A percentile compares a stretch with the other conserved stretches of the same genome.
Evolutionary conservation across 1,140 invertebrate species (phyloP).

Genomic region (Temnothorax nylanderi): DNA sequence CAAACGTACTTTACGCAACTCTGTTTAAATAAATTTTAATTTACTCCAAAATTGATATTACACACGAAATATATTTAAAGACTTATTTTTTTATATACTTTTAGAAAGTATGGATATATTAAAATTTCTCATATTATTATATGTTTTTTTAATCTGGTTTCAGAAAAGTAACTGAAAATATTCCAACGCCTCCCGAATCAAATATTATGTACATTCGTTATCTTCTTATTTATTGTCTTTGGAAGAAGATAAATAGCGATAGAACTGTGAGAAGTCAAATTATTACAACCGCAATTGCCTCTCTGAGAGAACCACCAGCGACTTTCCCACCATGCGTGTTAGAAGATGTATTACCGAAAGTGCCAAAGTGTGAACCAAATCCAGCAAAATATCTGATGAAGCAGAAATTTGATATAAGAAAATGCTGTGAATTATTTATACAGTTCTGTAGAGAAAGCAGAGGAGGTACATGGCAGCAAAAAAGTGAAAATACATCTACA

Average conservation of each 20-base stretch:
- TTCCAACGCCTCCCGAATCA: slow-evolving; percentile 76
- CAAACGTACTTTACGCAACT: background rate
- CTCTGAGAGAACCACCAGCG: slow-evolving; percentile 74
- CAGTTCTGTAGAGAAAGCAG: slow-evolving; percentile 73
- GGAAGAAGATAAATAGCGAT: slow-evolving; percentile 81
- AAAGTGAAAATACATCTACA: slow-evolving; percentile 47
- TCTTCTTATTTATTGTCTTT: slow-evolving; percentile 81
- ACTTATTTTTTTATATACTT: slow-evolving; percentile 2
- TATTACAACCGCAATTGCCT: slow-evolving; percentile 74
- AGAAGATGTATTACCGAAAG: slow-evolving; percentile 79
- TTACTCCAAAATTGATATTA: background rate
- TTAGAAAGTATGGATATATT: background rate
- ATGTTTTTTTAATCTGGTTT: slow-evolving; percentile 49
- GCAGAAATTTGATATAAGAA: slow-evolving; percentile 81
- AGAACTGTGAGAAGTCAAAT: slow-evolving; percentile 77
- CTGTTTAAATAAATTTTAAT: background rate
- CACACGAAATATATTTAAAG: background rate
- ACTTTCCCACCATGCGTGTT: slow-evolving; percentile 71
- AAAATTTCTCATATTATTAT: slow-evolving; percentile 14
- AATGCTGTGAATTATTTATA: slow-evolving; percentile 80
- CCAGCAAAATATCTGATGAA: slow-evolving; percentile 78
- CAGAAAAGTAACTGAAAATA: slow-evolving; percentile 81
- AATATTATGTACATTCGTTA: slow-evolving; percentile 81
- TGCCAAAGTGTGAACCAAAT: slow-evolving; percentile 78
- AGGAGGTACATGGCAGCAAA: slow-evolving; percentile 33